These are phyloP conservation scores for Ambastaia sidthimunki DNA, from an alignment of 2,797 vertebrate species.

Conservation along the genomic window DNA sequence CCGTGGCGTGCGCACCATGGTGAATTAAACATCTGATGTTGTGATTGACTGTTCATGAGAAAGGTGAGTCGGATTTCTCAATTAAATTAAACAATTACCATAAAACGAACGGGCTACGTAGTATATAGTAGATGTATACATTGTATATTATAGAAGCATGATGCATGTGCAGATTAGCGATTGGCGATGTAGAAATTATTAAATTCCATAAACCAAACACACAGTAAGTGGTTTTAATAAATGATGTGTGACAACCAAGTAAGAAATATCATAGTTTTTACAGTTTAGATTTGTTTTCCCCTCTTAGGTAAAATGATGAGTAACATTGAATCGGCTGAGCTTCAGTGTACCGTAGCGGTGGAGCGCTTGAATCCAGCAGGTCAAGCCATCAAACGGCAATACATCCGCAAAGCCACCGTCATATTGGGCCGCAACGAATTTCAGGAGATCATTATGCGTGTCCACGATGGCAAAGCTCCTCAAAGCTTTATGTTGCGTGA, in stretches of 20 bases:
- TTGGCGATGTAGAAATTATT: background rate
- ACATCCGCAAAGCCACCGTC: constrained; percentile 80
- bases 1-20: background rate
- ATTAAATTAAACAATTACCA: background rate
- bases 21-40: background rate
- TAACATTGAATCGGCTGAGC: constrained; percentile 67
- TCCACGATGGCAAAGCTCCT: constrained; percentile 73
- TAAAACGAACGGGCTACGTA: background rate
- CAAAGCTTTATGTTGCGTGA: constrained; percentile 81
- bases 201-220: no score
- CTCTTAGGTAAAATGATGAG: constrained; percentile 62
- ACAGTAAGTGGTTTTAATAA: background rate
- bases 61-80: background rate
- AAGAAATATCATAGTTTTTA: background rate
- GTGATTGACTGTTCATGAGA: background rate
- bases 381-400: constrained; percentile 76
- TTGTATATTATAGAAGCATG: no score
- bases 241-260: background rate
- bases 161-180: no score
- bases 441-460: constrained; percentile 82
- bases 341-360: constrained; percentile 83
- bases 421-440: constrained; percentile 89
- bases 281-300: background rate
- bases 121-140: background rate
- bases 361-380: constrained; percentile 82